Evolutionary conservation across 2,797 vertebrate species (phyloP).

Genomic region (Chiroxiphia lanceolata): DNA sequence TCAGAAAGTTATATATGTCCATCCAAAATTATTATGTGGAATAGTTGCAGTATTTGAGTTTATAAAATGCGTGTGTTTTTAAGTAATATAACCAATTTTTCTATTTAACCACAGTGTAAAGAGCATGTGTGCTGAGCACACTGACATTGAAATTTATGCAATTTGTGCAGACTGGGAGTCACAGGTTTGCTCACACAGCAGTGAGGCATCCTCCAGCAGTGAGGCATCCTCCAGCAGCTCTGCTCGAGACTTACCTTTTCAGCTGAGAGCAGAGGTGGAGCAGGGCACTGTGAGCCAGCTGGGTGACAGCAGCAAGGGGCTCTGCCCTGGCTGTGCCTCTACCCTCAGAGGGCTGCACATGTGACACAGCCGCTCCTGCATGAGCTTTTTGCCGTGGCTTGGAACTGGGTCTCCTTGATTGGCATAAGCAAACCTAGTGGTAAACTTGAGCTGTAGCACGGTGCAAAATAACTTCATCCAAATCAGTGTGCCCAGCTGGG

Average conservation of each 20-base stretch:
- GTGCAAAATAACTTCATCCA: background rate
- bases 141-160: accelerated
- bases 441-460: background rate
- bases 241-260: background rate
- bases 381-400: accelerated
- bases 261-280: background rate
- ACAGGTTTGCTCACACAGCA: background rate
- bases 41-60: background rate
- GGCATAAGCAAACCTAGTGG: background rate
- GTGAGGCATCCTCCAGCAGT: accelerated
- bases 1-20: background rate
- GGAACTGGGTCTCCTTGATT: accelerated
- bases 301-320: background rate
- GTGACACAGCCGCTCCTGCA: background rate
- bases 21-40: background rate
- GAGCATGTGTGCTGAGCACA: background rate
- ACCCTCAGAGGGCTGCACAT: background rate
- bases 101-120: background rate
- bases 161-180: accelerated
- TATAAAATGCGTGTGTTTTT: background rate
- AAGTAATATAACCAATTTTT: background rate
- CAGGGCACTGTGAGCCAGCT: accelerated
- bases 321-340: background rate
- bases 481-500: background rate
- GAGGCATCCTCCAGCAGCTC: accelerated